Evolutionary conservation across 1,140 invertebrate species (phyloP).

Genomic region (Acromyrmex charruanus): DNA sequence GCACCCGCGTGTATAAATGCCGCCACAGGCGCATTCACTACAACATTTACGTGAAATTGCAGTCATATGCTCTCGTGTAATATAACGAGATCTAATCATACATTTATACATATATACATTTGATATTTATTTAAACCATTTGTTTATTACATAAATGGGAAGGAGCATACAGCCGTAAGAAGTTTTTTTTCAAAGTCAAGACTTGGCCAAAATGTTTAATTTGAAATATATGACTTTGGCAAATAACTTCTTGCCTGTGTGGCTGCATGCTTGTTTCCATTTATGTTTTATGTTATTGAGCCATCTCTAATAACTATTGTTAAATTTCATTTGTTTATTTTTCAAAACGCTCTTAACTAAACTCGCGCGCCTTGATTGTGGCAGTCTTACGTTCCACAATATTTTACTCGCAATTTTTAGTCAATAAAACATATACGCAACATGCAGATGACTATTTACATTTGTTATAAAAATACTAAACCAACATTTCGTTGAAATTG

Average conservation of each 20-base stretch:
- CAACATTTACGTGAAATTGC: slow-evolving; percentile 55
- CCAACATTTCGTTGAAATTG: not conserved
- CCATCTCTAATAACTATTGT: too few relatives aligned
- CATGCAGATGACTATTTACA: not conserved
- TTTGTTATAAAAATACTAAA: slow-evolving; percentile 6
- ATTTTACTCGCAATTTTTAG: not conserved
- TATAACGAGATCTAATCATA: slow-evolving; percentile 39
- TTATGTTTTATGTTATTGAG: too few relatives aligned
- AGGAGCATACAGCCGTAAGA: too few relatives aligned
- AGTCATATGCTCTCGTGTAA: slow-evolving; percentile 34
- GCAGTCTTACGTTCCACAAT: not conserved
- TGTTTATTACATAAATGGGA: not conserved
- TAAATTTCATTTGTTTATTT: slow-evolving; percentile 8
- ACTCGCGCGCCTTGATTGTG: slow-evolving; percentile 7
- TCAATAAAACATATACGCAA: slow-evolving; percentile 13
- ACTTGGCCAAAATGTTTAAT: too few relatives aligned
- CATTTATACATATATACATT: not conserved
- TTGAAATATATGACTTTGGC: too few relatives aligned
- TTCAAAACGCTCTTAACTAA: slow-evolving; percentile 1
- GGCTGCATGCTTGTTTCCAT: too few relatives aligned
- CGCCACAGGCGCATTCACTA: slow-evolving; percentile 40
- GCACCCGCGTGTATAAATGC: slow-evolving; percentile 3
- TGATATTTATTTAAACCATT: slow-evolving; percentile 15
- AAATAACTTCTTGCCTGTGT: too few relatives aligned
- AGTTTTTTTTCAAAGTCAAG: too few relatives aligned